phyloP scores from a whole-genome alignment of 2,113 vertebrate genomes.

The Oceanodroma tethys region DNA sequence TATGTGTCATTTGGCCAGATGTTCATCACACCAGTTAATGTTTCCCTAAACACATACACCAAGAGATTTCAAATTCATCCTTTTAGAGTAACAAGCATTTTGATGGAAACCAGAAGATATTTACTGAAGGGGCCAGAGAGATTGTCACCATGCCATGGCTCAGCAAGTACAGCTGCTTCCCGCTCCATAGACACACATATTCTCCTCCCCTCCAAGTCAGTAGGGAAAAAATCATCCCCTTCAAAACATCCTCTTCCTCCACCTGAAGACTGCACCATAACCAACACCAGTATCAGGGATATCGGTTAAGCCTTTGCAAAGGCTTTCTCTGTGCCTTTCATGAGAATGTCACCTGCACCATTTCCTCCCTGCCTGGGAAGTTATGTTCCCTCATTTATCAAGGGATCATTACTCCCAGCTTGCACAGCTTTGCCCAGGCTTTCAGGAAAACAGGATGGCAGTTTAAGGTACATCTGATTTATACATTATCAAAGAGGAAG shows the following conservation, averaged over 20 bases:
- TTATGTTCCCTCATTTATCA: conserved; percentile 7
- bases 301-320: background rate
- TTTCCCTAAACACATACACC: background rate
- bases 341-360: background rate
- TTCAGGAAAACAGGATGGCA: background rate
- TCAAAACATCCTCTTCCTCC: background rate
- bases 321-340: background rate
- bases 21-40: background rate
- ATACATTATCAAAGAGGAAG: conserved; percentile 37
- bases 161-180: background rate
- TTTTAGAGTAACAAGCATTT: background rate
- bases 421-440: background rate
- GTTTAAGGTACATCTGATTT: conserved; percentile 47
- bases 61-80: background rate
- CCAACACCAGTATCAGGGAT: background rate
- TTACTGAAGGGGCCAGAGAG: background rate
- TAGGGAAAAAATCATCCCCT: background rate
- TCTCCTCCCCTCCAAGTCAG: background rate
- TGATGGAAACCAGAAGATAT: background rate
- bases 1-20: background rate
- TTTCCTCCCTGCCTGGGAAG: background rate
- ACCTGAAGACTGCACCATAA: background rate
- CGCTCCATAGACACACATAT: background rate
- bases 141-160: background rate
- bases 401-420: conserved; percentile 7